Conservation (phyloP, 2,113 vertebrate genomes). For the Myocastor coypus region DNA sequence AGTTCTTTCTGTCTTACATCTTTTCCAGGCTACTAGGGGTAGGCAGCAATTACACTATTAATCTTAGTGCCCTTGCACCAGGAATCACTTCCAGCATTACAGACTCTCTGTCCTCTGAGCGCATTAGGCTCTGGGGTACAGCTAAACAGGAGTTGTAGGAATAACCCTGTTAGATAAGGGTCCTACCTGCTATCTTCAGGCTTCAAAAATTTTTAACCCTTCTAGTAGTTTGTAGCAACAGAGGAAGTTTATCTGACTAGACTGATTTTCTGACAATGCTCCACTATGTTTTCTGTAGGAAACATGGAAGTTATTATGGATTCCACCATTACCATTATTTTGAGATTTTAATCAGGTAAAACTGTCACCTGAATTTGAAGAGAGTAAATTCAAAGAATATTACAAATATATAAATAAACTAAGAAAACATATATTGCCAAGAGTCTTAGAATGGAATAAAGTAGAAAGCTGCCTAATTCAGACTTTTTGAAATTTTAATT, state of each 20-base stretch:
- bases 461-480: not conserved
- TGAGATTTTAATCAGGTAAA: conserved; percentile 44
- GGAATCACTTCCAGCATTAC: not conserved
- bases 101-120: not conserved
- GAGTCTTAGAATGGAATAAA: not conserved
- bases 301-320: not conserved
- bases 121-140: not conserved
- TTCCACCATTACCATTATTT: not conserved
- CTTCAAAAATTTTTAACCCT: not conserved
- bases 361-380: conserved; percentile 14
- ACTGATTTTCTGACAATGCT: not conserved
- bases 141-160: not conserved
- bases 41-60: not conserved
- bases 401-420: not conserved
- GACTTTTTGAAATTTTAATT: not conserved
- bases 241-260: not conserved
- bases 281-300: not conserved
- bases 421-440: not conserved
- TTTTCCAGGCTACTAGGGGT: not conserved
- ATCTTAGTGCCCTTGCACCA: not conserved
- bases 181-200: not conserved
- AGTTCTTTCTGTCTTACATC: not conserved
- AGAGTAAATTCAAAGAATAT: conserved; percentile 36
- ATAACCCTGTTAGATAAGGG: not conserved
- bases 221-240: not conserved